phyloP scores from a whole-genome alignment of 2,888 invertebrate genomes.

The Bombylius discolor region DNA sequence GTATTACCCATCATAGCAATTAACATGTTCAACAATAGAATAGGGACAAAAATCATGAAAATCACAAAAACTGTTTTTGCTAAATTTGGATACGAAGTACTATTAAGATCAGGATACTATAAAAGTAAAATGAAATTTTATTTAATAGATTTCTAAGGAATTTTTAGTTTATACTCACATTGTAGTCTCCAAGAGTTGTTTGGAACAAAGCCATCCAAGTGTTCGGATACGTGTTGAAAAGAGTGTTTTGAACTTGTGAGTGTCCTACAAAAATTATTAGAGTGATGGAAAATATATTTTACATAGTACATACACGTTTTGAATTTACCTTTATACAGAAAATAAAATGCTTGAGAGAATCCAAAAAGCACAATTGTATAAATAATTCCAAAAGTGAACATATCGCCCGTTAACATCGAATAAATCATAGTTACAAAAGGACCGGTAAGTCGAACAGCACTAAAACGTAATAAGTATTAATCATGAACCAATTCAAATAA shows the following conservation, averaged over 20 bases:
- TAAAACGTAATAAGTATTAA: slow-evolving; percentile 28
- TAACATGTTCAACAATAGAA: slow-evolving; percentile 86
- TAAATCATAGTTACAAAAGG: slow-evolving; percentile 99
- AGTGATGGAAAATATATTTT: no score
- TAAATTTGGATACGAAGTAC: slow-evolving; percentile 81
- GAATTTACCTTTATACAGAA: slow-evolving; percentile 67
- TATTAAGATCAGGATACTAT: slow-evolving; percentile 85
- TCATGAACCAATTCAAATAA: background rate
- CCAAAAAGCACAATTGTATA: slow-evolving; percentile 89
- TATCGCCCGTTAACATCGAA: slow-evolving; percentile 97
- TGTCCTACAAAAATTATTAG: slow-evolving; percentile 41
- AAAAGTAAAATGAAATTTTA: slow-evolving; percentile 14
- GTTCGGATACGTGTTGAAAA: slow-evolving; percentile 72
- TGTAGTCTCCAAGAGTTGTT: slow-evolving; percentile 95
- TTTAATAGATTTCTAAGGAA: background rate
- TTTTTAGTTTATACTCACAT: slow-evolving; percentile 48
- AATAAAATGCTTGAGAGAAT: slow-evolving; percentile 91
- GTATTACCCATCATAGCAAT: slow-evolving; percentile 99
- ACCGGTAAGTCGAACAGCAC: slow-evolving; percentile 87
- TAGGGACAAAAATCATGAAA: slow-evolving; percentile 97
- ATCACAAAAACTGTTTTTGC: slow-evolving; percentile 93
- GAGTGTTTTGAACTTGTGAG: slow-evolving; percentile 64
- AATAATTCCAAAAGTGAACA: slow-evolving; percentile 96
- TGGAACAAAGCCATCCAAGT: slow-evolving; percentile 98
- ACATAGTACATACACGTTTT: background rate